Evolutionary conservation across 2,797 vertebrate species (phyloP), one percentile per base, ranked within the genome.

Genomic region (Ctenochaetus hawaiiensis): DNA sequence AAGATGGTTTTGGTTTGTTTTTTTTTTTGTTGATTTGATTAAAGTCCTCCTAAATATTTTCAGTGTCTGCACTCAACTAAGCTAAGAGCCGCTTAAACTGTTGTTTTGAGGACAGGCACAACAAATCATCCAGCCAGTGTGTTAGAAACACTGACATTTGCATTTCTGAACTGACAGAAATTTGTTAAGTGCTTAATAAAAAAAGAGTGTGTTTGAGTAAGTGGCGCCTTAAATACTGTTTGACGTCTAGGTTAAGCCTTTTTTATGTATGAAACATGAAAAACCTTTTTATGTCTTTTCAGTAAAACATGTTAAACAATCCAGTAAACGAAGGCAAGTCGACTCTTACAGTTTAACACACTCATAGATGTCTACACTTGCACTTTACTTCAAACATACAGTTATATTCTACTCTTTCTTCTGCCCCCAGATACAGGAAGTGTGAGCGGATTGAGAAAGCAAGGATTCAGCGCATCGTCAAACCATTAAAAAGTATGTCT

Each of bases 381-480:
- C 68, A 49, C 26, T 78, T 80, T 41, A 34, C 6, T 5, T 49
- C 30, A 4, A 6, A 26, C 8, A 34, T 44, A 37, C 34, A 52
- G 37, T 63, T 10, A 56, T 17, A 14, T 39, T 59, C 77, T 49
- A 70, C 63, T 86, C 12, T 85, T 79, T 92, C 1, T 66, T 72
- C 37, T 67, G 3, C 58, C 87, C 79, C 39, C 93, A 97, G 96
- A 95, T 95, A 95, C 80, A 95, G 91, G 82, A 95, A 93, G 71
- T 97, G 97, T 74, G 95, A 95, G 13, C 94, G 94, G 86, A 97
- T 97, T 73, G 95, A 96, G 86, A 93, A 94, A 63, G 85, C 77
- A 2, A 93, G 85, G 86, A 72, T 72, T 1, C 63, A 71, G 0
- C 91, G 92, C 9, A 14, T 89, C 26, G 3, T 90, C 54, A 90